Evolutionary conservation across 2,888 invertebrate genomes (phyloP).

Genomic region (Pilophorus perplexus): DNA sequence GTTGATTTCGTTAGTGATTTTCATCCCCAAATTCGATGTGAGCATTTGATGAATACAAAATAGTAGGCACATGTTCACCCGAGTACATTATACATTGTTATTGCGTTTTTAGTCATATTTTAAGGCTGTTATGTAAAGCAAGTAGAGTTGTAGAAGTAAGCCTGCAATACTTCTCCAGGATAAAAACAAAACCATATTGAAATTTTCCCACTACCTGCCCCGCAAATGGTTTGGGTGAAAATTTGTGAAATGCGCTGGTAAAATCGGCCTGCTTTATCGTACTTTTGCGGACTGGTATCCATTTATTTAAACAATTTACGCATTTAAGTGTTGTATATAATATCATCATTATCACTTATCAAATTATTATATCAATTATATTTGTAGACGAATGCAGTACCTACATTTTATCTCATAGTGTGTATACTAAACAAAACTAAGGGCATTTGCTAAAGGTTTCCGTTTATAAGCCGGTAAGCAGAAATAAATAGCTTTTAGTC

Average conservation of each 20-base stretch:
- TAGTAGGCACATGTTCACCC: conserved; percentile 20
- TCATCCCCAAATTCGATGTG: conserved; percentile 19
- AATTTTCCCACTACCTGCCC: too few relatives aligned
- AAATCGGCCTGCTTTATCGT: conserved; percentile 14
- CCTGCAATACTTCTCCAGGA: conserved; percentile 21
- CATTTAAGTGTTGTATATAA: conserved; percentile 29
- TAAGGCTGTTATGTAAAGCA: conserved; percentile 44
- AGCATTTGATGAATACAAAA: conserved; percentile 25
- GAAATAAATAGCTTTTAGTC: conserved; percentile 29
- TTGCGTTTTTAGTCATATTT: conserved; percentile 44
- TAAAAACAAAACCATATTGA: background rate
- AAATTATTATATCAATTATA: too few relatives aligned
- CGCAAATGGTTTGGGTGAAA: too few relatives aligned
- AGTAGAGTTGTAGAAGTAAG: conserved; percentile 28
- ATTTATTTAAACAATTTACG: conserved; percentile 28
- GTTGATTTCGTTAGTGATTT: conserved; percentile 11
- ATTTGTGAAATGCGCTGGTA: too few relatives aligned
- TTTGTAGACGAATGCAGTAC: conserved; percentile 33
- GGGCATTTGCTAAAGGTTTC: conserved; percentile 29
- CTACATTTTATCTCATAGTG: conserved; percentile 35
- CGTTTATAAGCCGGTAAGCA: background rate
- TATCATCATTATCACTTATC: conserved; percentile 27
- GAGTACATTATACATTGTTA: conserved; percentile 16
- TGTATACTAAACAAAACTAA: conserved; percentile 26
- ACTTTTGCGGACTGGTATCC: conserved; percentile 26